These are phyloP conservation scores for Peromyscus maniculatus DNA, from an alignment of 2,113 vertebrate species.

Conservation along the genomic window DNA sequence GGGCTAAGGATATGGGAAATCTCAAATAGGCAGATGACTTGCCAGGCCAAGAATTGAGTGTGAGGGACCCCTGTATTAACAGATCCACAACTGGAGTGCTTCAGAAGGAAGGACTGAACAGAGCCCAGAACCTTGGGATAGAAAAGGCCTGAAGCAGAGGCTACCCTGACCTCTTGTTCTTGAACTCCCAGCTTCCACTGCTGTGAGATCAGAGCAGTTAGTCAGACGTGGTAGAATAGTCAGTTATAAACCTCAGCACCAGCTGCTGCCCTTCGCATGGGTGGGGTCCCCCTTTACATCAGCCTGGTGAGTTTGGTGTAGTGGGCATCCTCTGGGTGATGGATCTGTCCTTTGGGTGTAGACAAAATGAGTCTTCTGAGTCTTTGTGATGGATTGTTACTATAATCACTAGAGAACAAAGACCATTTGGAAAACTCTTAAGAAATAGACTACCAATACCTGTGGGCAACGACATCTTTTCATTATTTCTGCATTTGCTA, in stretches of 20 bases:
- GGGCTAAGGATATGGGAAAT: not conserved
- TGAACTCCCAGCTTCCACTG: not conserved
- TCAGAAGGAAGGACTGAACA: not conserved
- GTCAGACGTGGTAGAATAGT: not conserved
- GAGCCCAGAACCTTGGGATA: not conserved
- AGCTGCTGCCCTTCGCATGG: not conserved
- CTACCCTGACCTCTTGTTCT: not conserved
- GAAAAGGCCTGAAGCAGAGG: not conserved
- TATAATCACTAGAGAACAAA: not conserved
- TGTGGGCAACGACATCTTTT: not conserved
- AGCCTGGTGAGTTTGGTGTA: not conserved
- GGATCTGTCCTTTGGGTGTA: constrained; percentile 14
- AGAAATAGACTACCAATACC: not conserved
- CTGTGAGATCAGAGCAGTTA: not conserved
- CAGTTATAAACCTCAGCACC: not conserved
- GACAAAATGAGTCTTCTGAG: constrained; percentile 26
- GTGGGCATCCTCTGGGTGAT: not conserved
- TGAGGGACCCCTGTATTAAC: not conserved
- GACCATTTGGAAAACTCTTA: not conserved
- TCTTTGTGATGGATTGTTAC: not conserved
- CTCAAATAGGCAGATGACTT: not conserved
- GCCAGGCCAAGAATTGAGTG: not conserved
- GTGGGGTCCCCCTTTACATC: not conserved
- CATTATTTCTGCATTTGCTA: not conserved
- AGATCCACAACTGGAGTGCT: not conserved